Percentiles rank a stretch among this genome's conserved stretches.
Evolutionary conservation across 2,888 invertebrate genomes (phyloP).

Genomic region (Tenthredo livida): DNA sequence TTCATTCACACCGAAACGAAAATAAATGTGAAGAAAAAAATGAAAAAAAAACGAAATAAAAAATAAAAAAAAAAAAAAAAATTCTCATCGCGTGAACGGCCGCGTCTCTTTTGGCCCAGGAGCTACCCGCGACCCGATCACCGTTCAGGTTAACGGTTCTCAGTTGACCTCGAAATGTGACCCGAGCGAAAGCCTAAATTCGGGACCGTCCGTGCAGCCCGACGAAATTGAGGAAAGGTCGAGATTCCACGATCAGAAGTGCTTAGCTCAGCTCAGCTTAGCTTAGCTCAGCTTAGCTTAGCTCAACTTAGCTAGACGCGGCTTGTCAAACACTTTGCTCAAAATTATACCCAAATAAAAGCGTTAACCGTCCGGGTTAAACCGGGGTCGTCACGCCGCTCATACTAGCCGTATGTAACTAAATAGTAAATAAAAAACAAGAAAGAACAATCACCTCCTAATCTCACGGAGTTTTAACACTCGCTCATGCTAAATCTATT

Average conservation of each 20-base stretch:
- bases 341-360: conserved; percentile 37
- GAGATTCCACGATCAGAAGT: conserved; percentile 35
- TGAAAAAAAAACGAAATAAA: neutral
- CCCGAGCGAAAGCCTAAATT: conserved; percentile 42
- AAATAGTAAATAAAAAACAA: neutral
- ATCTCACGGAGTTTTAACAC: conserved; percentile 12
- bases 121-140: conserved; percentile 35
- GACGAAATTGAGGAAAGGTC: conserved; percentile 43
- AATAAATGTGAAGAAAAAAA: neutral
- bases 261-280: neutral
- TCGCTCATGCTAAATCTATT: neutral
- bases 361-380: conserved; percentile 32
- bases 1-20: neutral
- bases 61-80: neutral
- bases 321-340: conserved; percentile 34
- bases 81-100: conserved; percentile 7
- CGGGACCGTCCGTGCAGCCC: neutral
- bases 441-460: neutral
- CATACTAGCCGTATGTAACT: neutral
- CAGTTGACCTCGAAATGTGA: conserved; percentile 50
- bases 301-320: neutral
- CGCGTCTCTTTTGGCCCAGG: conserved; percentile 15
- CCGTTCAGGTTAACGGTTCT: conserved; percentile 50
- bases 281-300: neutral
- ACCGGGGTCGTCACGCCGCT: conserved; percentile 43